Base-by-base conservation (phyloP, 2,797 vertebrate genomes). In the Neosilurus mollespiculum region DNA sequence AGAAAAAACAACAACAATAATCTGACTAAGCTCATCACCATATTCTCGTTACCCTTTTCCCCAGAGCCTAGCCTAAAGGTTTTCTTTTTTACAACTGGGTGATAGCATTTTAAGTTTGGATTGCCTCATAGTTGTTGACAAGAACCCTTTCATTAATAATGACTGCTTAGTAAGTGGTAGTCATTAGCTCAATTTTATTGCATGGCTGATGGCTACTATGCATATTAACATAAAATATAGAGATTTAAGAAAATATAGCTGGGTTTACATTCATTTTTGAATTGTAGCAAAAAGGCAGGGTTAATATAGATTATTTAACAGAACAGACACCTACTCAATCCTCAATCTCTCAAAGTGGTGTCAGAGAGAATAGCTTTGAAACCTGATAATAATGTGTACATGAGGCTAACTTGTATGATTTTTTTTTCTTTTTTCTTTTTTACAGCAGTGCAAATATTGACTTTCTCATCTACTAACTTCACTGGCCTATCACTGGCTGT, bases 61-160 rank as follows among this genome's bases (percentile, higher is more conserved):
- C 78, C 80, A 79, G 78, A 78, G 59, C 64, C 75, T 65, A 62
- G 15, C 4, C 66, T 34, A 53, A 67, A 72, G 53, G 69, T 53
- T 77, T 78, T 80, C 56, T 49, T 49, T 77, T 87, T 88, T 87
- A 86, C 30, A 56, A 83, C 75, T 81, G 51, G 51, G 82, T 88
- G 85, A 87, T 89, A 67, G 64, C 37, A 84, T 87, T 88, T 82
- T 84, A 30, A 75, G 73, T 81, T 84, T 22, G 30, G 61, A 89
- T 88, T 82, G 90, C 83, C 84, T 88, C 88, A 90, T 89, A 71
- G 85, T 83, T 88, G 85, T 89, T 85, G 86, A 89, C 87, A 86
- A 85, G 24, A 69, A 64, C 83, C 78, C 83, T 85, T 84, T 86
- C 71, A 71, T 87, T 86, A 83, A 62, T 80, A 87, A 82, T 85